phyloP scores from a whole-genome alignment of 2,113 vertebrate species.

The Scomber scombrus region DNA sequence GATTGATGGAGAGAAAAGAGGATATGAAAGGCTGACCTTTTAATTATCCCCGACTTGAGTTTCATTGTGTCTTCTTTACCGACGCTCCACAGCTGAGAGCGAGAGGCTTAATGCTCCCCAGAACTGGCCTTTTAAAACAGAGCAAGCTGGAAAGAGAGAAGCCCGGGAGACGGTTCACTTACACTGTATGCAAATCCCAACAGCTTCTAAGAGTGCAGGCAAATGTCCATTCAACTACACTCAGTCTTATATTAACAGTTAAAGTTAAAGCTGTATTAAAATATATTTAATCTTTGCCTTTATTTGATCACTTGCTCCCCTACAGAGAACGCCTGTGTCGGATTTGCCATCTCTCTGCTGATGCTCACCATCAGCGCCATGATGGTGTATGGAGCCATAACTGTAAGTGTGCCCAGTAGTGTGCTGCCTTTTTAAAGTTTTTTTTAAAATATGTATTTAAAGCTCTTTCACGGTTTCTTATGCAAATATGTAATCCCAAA shows the following conservation, averaged over 20 bases:
- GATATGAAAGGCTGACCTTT: slow-evolving; percentile 65
- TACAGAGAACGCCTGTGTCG: slow-evolving; percentile 95
- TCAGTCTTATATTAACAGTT: not conserved
- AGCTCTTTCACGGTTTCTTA: slow-evolving; percentile 8
- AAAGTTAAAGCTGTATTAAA: not conserved
- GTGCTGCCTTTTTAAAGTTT: not conserved
- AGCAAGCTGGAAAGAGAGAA: slow-evolving; percentile 25
- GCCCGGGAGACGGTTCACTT: slow-evolving; percentile 42
- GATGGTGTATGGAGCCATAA: slow-evolving; percentile 98
- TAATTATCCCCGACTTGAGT: slow-evolving; percentile 63
- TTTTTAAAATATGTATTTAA: slow-evolving; percentile 17
- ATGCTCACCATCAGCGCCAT: slow-evolving; percentile 99
- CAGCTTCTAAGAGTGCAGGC: slow-evolving; percentile 28
- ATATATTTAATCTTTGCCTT: not conserved
- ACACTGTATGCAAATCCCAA: slow-evolving; percentile 35
- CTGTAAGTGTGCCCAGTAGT: slow-evolving; percentile 86
- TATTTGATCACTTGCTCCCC: slow-evolving; percentile 35
- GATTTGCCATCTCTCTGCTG: slow-evolving; percentile 96
- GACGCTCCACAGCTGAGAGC: not conserved
- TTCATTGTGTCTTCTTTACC: slow-evolving; percentile 34
- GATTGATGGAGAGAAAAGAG: slow-evolving; percentile 46
- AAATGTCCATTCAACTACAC: slow-evolving; percentile 2
- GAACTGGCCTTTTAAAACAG: slow-evolving; percentile 40
- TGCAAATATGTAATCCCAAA: slow-evolving; percentile 46
- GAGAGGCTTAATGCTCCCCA: slow-evolving; percentile 60